Conservation (phyloP, 2,888 invertebrate species). For the Acleris emargana region DNA sequence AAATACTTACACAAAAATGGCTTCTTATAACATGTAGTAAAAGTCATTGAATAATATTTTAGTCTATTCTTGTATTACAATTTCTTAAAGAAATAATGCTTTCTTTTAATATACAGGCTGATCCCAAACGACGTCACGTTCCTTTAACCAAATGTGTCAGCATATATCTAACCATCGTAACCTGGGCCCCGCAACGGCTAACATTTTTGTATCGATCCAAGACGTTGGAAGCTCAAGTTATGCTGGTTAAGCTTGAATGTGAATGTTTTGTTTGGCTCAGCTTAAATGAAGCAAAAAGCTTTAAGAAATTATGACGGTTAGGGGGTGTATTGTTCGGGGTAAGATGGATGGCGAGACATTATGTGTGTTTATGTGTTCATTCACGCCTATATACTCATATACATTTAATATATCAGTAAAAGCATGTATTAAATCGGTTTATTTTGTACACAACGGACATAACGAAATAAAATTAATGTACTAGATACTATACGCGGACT, state of each 20-base stretch:
- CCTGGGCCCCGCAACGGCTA: slow-evolving; percentile 40
- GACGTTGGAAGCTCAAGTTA: slow-evolving; percentile 44
- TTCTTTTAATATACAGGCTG: slow-evolving; percentile 1
- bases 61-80: slow-evolving; percentile 1
- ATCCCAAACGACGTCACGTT: slow-evolving; percentile 23
- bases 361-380: slow-evolving; percentile 28
- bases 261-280: slow-evolving; percentile 57
- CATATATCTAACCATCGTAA: slow-evolving; percentile 46
- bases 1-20: no score
- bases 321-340: slow-evolving; percentile 40
- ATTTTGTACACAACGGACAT: no score
- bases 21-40: not conserved
- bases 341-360: slow-evolving; percentile 49
- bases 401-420: not conserved
- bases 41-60: not conserved
- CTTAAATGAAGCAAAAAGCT: slow-evolving; percentile 68
- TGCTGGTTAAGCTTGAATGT: slow-evolving; percentile 43
- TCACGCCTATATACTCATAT: not conserved
- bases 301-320: slow-evolving; percentile 51
- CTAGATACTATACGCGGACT: no score
- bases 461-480: no score
- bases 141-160: slow-evolving; percentile 33
- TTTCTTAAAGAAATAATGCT: slow-evolving; percentile 26
- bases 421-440: no score
- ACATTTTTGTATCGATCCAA: slow-evolving; percentile 9